Percentiles rank a stretch among this genome's conserved stretches.
Conservation (phyloP, 2,888 invertebrate genomes). For the Drosophila putrida region DNA sequence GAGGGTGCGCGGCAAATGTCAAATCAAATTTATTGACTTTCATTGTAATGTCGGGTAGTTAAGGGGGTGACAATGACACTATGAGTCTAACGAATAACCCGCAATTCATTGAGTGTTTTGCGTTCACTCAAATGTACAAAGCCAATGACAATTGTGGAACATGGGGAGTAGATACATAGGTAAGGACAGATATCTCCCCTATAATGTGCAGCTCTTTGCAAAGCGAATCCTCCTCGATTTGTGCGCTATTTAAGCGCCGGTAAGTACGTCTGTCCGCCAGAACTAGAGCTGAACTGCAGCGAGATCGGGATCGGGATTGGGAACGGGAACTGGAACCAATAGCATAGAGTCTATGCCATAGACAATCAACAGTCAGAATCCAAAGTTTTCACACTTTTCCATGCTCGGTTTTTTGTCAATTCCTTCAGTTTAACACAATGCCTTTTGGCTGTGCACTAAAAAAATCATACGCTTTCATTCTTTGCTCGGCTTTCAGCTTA, state of each 20-base stretch:
- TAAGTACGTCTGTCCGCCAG: slow-evolving; percentile 40
- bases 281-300: neutral
- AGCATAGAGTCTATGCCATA: slow-evolving; percentile 14
- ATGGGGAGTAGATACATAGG: too few species aligned
- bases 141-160: slow-evolving; percentile 61
- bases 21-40: slow-evolving; percentile 81
- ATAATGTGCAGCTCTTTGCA: slow-evolving; percentile 64
- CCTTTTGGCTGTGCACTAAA: slow-evolving; percentile 55
- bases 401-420: slow-evolving; percentile 27
- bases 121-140: slow-evolving; percentile 78
- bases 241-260: slow-evolving; percentile 70
- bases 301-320: neutral
- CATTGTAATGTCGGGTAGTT: slow-evolving; percentile 60
- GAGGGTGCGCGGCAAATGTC: slow-evolving; percentile 58
- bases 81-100: slow-evolving; percentile 43
- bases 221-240: slow-evolving; percentile 33
- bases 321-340: slow-evolving; percentile 12
- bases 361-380: slow-evolving; percentile 61
- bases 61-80: slow-evolving; percentile 39
- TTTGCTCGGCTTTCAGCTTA: slow-evolving; percentile 37
- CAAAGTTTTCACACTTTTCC: slow-evolving; percentile 39
- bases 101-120: slow-evolving; percentile 38
- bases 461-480: slow-evolving; percentile 75
- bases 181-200: neutral
- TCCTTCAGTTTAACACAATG: slow-evolving; percentile 64